Conservation (phyloP, 1,140 invertebrate species). For the Rhyacophila brunnea region DNA sequence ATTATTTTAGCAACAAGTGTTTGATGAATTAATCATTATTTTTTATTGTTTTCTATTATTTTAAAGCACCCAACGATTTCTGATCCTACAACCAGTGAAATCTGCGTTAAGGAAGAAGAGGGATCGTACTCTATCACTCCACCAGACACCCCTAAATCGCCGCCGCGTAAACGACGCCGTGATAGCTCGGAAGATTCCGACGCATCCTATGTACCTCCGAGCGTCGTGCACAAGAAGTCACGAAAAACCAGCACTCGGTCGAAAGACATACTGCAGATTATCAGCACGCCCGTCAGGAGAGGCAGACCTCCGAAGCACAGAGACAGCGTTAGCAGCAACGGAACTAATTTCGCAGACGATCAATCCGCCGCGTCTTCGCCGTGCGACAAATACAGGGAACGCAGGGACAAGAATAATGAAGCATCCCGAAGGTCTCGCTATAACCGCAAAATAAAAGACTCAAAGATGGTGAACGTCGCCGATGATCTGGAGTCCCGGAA, state of each 20-base stretch:
- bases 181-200: constrained; percentile 28
- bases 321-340: constrained; percentile 17
- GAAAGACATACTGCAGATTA: background rate
- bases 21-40: background rate
- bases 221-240: background rate
- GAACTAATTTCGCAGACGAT: constrained; percentile 37
- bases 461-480: constrained; percentile 47
- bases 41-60: background rate
- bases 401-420: constrained; percentile 74
- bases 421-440: constrained; percentile 69
- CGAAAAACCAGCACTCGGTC: background rate
- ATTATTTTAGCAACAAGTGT: background rate
- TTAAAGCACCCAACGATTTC: background rate
- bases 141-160: constrained; percentile 25
- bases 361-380: constrained; percentile 42
- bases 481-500: constrained; percentile 48
- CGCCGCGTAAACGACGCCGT: constrained; percentile 14
- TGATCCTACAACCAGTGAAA: background rate
- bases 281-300: constrained; percentile 13
- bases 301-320: constrained; percentile 23
- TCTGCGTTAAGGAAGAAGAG: background rate
- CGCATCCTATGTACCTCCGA: constrained; percentile 20
- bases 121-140: constrained; percentile 18
- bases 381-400: constrained; percentile 59
- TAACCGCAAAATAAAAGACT: constrained; percentile 69